A percentile compares a stretch with the other conserved stretches of the same genome.
Conservation (phyloP, 2,888 invertebrate species). For the Empis livida region DNA sequence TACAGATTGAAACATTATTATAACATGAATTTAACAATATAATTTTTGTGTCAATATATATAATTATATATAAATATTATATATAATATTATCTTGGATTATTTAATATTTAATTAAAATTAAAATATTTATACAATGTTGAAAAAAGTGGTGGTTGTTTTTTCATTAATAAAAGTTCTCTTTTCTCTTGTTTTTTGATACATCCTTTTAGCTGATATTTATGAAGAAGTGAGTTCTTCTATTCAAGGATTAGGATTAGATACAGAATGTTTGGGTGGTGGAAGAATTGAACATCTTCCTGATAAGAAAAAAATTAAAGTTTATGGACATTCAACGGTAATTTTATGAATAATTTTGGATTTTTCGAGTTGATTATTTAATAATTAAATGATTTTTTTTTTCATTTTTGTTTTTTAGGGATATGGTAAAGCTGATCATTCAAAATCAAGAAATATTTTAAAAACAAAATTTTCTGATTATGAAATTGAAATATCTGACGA, state of each 20-base stretch:
- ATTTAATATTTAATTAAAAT: too few species aligned
- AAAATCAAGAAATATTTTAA: conserved; percentile 58
- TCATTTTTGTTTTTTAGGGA: conserved; percentile 42
- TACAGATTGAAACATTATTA: too few species aligned
- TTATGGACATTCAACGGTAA: conserved; percentile 83
- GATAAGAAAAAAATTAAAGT: conserved; percentile 66
- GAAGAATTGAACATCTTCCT: conserved; percentile 75
- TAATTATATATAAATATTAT: too few species aligned
- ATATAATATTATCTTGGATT: too few species aligned
- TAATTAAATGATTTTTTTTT: not conserved
- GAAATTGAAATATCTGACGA: conserved; percentile 68
- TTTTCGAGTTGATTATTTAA: not conserved
- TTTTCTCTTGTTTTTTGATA: not conserved
- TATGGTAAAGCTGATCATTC: conserved; percentile 86
- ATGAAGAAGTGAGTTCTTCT: conserved; percentile 42
- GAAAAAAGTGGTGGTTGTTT: too few species aligned
- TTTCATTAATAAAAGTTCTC: not conserved
- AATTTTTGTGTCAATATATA: too few species aligned
- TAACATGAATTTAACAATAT: too few species aligned
- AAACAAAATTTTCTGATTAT: conserved; percentile 60
- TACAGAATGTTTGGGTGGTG: conserved; percentile 82
- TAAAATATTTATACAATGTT: too few species aligned
- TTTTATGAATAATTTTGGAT: not conserved
- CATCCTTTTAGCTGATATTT: conserved; percentile 63
- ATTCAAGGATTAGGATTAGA: conserved; percentile 40